Base-by-base conservation (phyloP, 2,113 vertebrate species). In the Gobiocypris rarus region DNA sequence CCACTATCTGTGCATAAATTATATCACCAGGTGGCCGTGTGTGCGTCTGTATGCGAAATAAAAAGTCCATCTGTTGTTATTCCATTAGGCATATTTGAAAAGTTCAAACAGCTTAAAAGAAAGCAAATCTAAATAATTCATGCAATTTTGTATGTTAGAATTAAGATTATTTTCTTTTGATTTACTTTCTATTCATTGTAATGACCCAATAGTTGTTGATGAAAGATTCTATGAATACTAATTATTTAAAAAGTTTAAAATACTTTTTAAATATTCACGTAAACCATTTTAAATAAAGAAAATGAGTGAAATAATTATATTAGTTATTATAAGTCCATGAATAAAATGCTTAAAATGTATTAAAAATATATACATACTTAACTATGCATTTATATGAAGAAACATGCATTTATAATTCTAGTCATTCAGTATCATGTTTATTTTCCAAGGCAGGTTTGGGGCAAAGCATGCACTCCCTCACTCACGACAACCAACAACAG, bases 51-150 rank as follows among this genome's bases (percentile, higher is more conserved):
- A 59, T 28, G 24, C 13, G 58, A 63, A 65, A 48, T 50, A 48
- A 65, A 31, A 19, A 59, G 38, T 61, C 56, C 56, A 79, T 79
- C 76, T 79, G 76, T 80, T 80, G 58, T 28, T 43, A 63, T 80
- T 80, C 43, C 59, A 67, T 67, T 52, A 31, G 43, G 61, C 26
- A 50, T 50, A 67, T 67, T 63, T 3, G 5, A 28, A 26, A 28
- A 14, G 26, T 34, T 34, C 13, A 48, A 14, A 34, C 34, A 34
- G 3, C 31, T 31, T n/a, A n/a, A n/a, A n/a, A n/a, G n/a, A n/a
- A n/a, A n/a, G n/a, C n/a, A n/a, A n/a, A n/a, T n/a, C n/a, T n/a
- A n/a, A n/a, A n/a, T n/a, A n/a, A n/a, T n/a, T n/a, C n/a, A n/a
- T n/a, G n/a, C n/a, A n/a, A n/a, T n/a, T n/a, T n/a, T n/a, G n/a